Evolutionary conservation across 35 echinoderm and acorn worm genomes (phyloP), one percentile per base, ranked within the genome.

Genomic region (Acanthaster planci): DNA sequence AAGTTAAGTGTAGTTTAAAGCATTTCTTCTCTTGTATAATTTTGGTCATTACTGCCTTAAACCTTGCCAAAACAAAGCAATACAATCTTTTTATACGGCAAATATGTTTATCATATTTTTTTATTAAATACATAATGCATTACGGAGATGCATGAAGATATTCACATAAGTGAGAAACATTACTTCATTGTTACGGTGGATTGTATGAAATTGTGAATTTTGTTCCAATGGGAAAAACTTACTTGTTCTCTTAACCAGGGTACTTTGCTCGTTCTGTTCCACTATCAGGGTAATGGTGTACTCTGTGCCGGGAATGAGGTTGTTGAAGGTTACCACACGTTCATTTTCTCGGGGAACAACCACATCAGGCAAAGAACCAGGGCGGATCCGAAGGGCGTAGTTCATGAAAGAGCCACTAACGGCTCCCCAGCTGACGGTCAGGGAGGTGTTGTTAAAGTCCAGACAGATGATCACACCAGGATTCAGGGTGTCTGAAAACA

Each of bases 401-500:
- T 34, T 30, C 27, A 52, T 10, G 38, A 86, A 86, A 21, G 44
- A 23, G 29, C 60, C 84, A 21, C 27, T 7, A 23, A 82, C 80
- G 18, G 35, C 38, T n/a, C 87, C 87, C 87, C 87, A 89, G 8
- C 82, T 15, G 22, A 89, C 79, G 0, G 57, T 84, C 31, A 89
- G 72, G 56, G 78, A 76, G 17, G 18, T 52, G 21, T 30, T 17
- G 59, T 50, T 60, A 55, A 82, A 83, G 17, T 72, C 79, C 12
- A 89, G 82, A 31, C 64, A 80, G 7, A 80, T 83, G 19, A 89
- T 30, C 37, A 68, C 36, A 15, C 78, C 56, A 8, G 53, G 5
- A 12, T 2, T 16, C 26, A 34, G 64, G 14, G 64, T 72, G 1
- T 2, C 64, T 72, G 7, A 6, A 0, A 12, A n/a, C n/a, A n/a